phyloP scores from a whole-genome alignment of 2,113 vertebrate genomes.

The Macquaria ambigua region DNA sequence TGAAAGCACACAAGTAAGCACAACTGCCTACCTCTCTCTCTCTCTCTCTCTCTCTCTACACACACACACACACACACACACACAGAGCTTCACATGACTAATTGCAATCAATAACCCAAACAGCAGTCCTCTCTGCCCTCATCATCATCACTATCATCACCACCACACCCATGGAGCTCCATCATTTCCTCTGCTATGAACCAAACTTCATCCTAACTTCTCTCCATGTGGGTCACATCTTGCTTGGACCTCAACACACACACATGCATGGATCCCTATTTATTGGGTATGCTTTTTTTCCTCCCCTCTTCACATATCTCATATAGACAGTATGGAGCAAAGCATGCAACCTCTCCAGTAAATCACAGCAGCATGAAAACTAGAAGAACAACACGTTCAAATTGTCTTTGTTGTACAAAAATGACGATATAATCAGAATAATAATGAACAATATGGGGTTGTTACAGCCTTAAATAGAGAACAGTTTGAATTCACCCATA shows the following conservation, averaged over 20 bases:
- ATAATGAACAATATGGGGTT: neutral
- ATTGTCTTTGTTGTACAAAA: neutral
- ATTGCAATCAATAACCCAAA: conserved; percentile 48
- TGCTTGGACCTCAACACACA: conserved; percentile 6
- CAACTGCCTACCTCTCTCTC: neutral
- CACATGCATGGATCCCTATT: neutral
- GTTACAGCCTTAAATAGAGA: neutral
- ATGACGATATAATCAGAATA: neutral
- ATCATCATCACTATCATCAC: conserved; percentile 13
- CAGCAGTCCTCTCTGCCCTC: conserved; percentile 3
- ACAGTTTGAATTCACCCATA: conserved; percentile 1
- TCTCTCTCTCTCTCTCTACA: neutral
- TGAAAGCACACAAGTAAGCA: conserved; percentile 16
- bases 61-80: conserved; percentile 8
- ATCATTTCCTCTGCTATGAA: conserved; percentile 26
- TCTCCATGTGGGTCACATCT: conserved; percentile 27
- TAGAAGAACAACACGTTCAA: neutral
- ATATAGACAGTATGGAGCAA: neutral
- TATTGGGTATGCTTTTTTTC: neutral
- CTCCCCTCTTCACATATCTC: neutral
- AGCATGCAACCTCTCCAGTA: conserved; percentile 22
- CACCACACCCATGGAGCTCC: conserved; percentile 70
- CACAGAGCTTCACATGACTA: conserved; percentile 5
- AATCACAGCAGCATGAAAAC: conserved; percentile 47
- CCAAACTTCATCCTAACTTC: conserved; percentile 72